Evolutionary conservation across 2,113 vertebrate species (phyloP).

Genomic region (Rissa tridactyla): DNA sequence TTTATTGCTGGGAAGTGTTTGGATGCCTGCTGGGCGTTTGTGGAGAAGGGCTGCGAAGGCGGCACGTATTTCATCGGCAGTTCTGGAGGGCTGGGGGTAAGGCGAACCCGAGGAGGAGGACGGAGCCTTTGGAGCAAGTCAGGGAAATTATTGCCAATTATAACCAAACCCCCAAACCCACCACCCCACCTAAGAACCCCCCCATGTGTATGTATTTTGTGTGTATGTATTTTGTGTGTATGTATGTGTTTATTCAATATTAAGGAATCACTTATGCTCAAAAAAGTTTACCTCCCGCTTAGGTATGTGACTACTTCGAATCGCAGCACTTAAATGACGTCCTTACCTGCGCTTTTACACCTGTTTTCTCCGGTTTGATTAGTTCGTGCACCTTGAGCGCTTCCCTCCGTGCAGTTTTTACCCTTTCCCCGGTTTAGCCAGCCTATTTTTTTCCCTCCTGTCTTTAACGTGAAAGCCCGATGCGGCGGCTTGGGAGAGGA

Average conservation of each 20-base stretch:
- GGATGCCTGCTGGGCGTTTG: constrained; percentile 50
- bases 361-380: not conserved
- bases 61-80: not conserved
- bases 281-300: not conserved
- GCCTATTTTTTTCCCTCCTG: not conserved
- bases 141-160: not conserved
- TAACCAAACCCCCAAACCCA: not conserved
- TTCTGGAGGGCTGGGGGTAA: not conserved
- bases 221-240: not conserved
- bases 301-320: not conserved
- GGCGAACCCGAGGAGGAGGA: not conserved
- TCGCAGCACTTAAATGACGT: not conserved
- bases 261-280: not conserved
- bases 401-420: not conserved
- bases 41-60: not conserved
- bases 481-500: not conserved
- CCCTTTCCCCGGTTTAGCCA: not conserved
- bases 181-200: not conserved
- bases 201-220: not conserved
- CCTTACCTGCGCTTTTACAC: not conserved
- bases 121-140: not conserved
- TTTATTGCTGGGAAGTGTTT: constrained; percentile 54
- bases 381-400: not conserved
- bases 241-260: not conserved
- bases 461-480: not conserved